Evolutionary conservation across 2,888 invertebrate species (phyloP).

Genomic region (Sesia bembeciformis): DNA sequence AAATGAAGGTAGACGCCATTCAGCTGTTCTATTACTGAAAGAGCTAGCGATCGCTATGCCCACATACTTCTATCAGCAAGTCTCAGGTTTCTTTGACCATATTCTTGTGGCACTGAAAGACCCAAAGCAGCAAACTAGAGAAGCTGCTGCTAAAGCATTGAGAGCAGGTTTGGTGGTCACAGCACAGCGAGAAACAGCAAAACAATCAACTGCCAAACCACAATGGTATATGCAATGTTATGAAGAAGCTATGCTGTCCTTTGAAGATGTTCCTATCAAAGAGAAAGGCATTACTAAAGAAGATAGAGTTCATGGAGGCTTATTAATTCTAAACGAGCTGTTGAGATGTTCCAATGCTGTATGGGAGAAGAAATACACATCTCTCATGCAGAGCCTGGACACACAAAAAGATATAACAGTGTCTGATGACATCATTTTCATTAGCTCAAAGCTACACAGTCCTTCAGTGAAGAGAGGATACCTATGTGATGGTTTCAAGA

Average conservation of each 20-base stretch:
- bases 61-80: conserved; percentile 97
- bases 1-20: conserved; percentile 92
- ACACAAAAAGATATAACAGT: conserved; percentile 59
- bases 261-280: conserved; percentile 78
- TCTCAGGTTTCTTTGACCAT: conserved; percentile 93
- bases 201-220: conserved; percentile 89
- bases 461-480: conserved; percentile 72
- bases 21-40: conserved; percentile 92
- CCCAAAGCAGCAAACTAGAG: conserved; percentile 91
- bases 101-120: conserved; percentile 94
- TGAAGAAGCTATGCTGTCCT: conserved; percentile 88
- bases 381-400: conserved; percentile 77
- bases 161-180: conserved; percentile 95
- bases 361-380: conserved; percentile 88
- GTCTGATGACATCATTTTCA: conserved; percentile 72
- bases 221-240: conserved; percentile 96
- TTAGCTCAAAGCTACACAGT: conserved; percentile 75
- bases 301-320: conserved; percentile 93
- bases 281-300: conserved; percentile 89
- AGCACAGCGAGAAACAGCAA: conserved; percentile 95
- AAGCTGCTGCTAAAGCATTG: conserved; percentile 95
- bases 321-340: conserved; percentile 94
- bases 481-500: conserved; percentile 62
- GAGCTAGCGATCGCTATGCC: conserved; percentile 97
- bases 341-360: conserved; percentile 90